Conservation (phyloP, 2,797 vertebrate genomes). For the Stomatorhinus walkeri region DNA sequence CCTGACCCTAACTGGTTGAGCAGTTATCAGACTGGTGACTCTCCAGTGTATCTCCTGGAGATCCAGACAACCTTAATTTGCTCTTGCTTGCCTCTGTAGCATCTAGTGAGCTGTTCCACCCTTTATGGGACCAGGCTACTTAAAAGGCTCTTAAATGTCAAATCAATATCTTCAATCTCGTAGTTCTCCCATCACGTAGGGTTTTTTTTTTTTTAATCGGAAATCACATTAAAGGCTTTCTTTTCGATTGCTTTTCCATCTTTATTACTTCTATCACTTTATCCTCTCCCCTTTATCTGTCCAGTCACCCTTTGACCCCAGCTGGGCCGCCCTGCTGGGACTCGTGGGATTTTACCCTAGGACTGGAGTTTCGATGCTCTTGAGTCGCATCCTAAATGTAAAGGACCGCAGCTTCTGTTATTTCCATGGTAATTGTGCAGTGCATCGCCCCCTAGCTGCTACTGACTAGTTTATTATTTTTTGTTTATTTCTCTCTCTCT, state of each 20-base stretch:
- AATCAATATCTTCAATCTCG: neutral
- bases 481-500: neutral
- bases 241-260: neutral
- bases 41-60: neutral
- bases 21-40: neutral
- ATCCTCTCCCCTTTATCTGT: neutral
- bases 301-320: neutral
- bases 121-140: neutral
- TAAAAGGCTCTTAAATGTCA: neutral
- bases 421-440: neutral
- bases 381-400: neutral
- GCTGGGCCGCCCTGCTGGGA: neutral
- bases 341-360: neutral
- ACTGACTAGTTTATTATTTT: neutral
- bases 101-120: neutral
- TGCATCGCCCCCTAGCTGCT: neutral
- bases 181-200: neutral
- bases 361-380: neutral
- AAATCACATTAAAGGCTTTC: conserved; percentile 1
- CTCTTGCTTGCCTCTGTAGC: neutral
- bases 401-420: neutral
- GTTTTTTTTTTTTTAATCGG: neutral
- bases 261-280: neutral
- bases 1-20: neutral
- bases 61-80: neutral